Conservation (phyloP, 2,888 invertebrate genomes). For the Chrysina gloriosa region DNA sequence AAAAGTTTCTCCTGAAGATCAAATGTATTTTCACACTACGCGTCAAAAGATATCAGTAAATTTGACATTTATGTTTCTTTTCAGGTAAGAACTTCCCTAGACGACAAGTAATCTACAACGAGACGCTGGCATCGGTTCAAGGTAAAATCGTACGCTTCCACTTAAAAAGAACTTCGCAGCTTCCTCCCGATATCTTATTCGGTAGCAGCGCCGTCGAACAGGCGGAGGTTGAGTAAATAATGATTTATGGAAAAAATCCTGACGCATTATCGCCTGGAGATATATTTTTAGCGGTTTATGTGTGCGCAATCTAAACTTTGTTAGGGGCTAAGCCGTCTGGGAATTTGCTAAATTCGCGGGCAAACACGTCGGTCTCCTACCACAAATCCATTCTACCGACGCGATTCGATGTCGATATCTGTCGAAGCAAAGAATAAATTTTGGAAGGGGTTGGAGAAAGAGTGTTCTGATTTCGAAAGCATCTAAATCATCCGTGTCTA, state of each 20-base stretch:
- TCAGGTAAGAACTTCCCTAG: constrained; percentile 18
- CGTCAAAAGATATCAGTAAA: neutral
- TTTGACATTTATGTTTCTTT: constrained; percentile 25
- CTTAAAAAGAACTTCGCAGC: constrained; percentile 17
- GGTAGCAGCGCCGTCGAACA: neutral
- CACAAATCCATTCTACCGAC: neutral
- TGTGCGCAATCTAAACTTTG: constrained; percentile 34
- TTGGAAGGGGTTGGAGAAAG: neutral
- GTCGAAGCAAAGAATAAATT: no score
- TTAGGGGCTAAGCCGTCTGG: constrained; percentile 29
- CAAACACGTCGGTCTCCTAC: neutral
- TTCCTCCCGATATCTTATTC: constrained; percentile 24
- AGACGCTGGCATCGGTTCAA: neutral
- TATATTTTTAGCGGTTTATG: constrained; percentile 28
- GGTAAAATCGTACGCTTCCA: constrained; percentile 13
- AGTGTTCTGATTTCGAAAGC: no score
- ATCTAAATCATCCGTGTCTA: no score
- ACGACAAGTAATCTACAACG: neutral
- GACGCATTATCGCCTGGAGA: constrained; percentile 31
- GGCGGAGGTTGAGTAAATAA: constrained; percentile 15
- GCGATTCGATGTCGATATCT: no score
- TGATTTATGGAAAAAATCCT: constrained; percentile 34
- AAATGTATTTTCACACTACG: neutral
- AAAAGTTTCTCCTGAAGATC: neutral
- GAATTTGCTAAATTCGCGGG: constrained; percentile 26